Evolutionary conservation across 2,113 vertebrate species (phyloP), one percentile per base, ranked within the genome.

Genomic region (Hepsetus odoe): DNA sequence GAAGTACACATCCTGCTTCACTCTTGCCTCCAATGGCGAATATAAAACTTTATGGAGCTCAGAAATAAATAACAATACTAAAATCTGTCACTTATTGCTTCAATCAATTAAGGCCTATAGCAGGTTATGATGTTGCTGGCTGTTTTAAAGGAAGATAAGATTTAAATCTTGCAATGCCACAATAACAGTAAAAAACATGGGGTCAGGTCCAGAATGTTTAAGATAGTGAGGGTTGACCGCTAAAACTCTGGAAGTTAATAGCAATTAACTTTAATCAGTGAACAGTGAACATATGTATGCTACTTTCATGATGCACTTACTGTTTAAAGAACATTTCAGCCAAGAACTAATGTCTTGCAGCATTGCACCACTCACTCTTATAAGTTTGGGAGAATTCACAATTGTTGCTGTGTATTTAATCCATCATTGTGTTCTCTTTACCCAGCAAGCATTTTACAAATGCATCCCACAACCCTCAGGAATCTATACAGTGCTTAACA

Each of bases 61-160:
- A 35, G 32, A 18, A 49, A 74, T 49, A 73, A 72, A 72, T 72
- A 24, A 53, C n/a, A 65, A 24, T 32, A 66, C 38, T 76, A 75
- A 75, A 75, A 26, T 13, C 24, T 26, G 13, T 65, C 26, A 65
- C 33, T 38, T 53, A 38, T n/a, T 75, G 44, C 30, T 53, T n/a
- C 44, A 16, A 18, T 74, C 58, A 74, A 24, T 56, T 38, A 18
- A 12, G 18, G 20, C 28, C 30, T 58, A 61, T 24, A 42, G 40
- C 5, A 20, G 24, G 26, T 61, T 16, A n/a, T 44, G 18, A 61
- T 46, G 20, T 44, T 46, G 4, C 9, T 16, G 3, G 3, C 28
- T 71, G 30, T 35, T n/a, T 14, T 74, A 62, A n/a, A 7, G 22
- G 40, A 74, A 51, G 44, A 35, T 11, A 49, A 32, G 30, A 73